Evolutionary conservation across 1,140 invertebrate genomes (phyloP).

Genomic region (Scaptomyza graminum): DNA sequence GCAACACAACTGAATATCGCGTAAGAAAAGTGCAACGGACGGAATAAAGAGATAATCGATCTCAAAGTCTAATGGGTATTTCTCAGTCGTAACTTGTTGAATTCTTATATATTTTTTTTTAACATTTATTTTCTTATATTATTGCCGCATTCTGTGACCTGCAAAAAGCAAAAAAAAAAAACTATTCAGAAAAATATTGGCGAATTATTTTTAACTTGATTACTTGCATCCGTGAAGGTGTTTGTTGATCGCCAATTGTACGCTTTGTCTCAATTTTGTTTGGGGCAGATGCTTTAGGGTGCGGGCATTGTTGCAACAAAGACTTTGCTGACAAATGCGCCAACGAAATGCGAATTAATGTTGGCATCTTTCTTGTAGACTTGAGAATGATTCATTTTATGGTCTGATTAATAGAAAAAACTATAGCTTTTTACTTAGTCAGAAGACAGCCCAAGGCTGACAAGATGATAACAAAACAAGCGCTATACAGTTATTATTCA

Average conservation of each 20-base stretch:
- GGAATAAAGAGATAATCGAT: no score
- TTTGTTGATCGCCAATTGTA: slow-evolving; percentile 34
- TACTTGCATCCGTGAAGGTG: slow-evolving; percentile 6
- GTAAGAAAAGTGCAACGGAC: no score
- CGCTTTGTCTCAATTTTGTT: slow-evolving; percentile 22
- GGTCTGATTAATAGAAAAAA: no score
- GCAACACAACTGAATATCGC: no score
- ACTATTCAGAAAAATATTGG: not conserved
- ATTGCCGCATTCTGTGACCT: not conserved
- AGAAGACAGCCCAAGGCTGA: no score
- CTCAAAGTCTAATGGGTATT: no score
- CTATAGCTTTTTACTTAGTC: no score
- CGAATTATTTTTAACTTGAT: slow-evolving; percentile 40
- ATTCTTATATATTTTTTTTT: not conserved
- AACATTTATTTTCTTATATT: not conserved
- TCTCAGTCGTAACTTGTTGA: not conserved
- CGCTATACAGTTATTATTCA: not conserved
- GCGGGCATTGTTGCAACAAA: not conserved
- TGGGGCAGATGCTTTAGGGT: not conserved
- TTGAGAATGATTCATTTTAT: not conserved
- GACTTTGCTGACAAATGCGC: slow-evolving; percentile 18
- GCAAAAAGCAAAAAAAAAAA: not conserved
- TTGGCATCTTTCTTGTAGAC: slow-evolving; percentile 12
- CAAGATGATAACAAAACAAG: no score
- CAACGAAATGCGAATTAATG: slow-evolving; percentile 4